Evolutionary conservation across 1,140 invertebrate species (phyloP).

Genomic region (Aphelinus certus): DNA sequence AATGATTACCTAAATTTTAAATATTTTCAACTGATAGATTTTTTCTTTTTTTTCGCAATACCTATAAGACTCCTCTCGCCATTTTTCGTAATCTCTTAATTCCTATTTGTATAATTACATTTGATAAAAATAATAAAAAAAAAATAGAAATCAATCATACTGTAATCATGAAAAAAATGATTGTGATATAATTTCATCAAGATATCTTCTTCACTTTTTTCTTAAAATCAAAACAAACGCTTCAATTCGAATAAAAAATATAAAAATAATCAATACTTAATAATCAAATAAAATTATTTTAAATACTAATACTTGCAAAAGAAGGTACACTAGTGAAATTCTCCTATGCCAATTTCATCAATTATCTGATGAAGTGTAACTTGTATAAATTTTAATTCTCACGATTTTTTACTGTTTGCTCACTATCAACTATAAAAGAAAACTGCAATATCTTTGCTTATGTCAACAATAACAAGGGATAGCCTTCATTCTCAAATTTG

Average conservation of each 20-base stretch:
- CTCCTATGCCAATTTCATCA: not conserved
- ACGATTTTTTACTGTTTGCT: slow-evolving; percentile 11
- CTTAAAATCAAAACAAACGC: slow-evolving; percentile 15
- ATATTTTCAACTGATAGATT: slow-evolving; percentile 13
- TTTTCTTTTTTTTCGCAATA: slow-evolving; percentile 3
- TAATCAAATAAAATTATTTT: slow-evolving; percentile 29
- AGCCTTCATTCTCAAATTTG: slow-evolving; percentile 26
- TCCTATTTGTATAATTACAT: too few species aligned
- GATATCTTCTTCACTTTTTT: not conserved
- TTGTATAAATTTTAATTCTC: slow-evolving; percentile 17
- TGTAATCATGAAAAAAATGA: too few species aligned
- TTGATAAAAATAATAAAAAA: too few species aligned
- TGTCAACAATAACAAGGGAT: slow-evolving; percentile 38
- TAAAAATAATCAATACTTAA: slow-evolving; percentile 33
- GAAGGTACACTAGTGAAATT: slow-evolving; percentile 28
- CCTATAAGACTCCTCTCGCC: not conserved
- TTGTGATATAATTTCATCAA: too few species aligned
- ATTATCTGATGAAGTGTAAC: slow-evolving; percentile 1
- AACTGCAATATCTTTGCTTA: slow-evolving; percentile 32
- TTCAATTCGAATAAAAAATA: slow-evolving; percentile 30
- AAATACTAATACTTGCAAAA: slow-evolving; percentile 32
- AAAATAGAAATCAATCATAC: too few species aligned
- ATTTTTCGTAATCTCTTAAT: too few species aligned
- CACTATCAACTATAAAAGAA: slow-evolving; percentile 22
- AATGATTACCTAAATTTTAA: too few species aligned